These are phyloP conservation scores for Luperina nickerlii DNA, from an alignment of 2,888 invertebrate genomes.

Conservation along the genomic window DNA sequence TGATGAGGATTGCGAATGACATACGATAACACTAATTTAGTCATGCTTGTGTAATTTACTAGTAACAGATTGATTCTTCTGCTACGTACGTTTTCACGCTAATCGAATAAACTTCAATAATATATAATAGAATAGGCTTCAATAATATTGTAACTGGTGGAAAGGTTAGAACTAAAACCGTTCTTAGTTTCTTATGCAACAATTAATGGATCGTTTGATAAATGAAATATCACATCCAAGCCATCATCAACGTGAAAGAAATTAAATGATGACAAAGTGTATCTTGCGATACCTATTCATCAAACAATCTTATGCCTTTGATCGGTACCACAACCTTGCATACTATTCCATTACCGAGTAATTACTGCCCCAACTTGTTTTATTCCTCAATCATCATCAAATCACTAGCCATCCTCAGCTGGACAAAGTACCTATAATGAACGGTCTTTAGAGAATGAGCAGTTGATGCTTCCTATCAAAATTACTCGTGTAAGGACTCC, in stretches of 20 bases:
- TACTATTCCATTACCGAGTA: slow-evolving; percentile 2
- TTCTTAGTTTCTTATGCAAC: background rate
- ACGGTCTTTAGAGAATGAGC: slow-evolving; percentile 10
- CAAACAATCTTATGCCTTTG: slow-evolving; percentile 4
- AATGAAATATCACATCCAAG: slow-evolving; percentile 5
- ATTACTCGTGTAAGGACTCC: slow-evolving; percentile 34
- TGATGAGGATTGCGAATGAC: slow-evolving; percentile 17
- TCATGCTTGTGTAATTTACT: slow-evolving; percentile 7
- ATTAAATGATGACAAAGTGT: background rate
- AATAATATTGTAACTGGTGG: background rate
- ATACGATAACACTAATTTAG: slow-evolving; percentile 30
- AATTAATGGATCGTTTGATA: background rate
- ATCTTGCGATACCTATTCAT: slow-evolving; percentile 4
- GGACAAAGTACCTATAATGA: slow-evolving; percentile 31
- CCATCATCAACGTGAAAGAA: background rate
- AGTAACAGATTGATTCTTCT: slow-evolving; percentile 31
- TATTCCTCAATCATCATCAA: slow-evolving; percentile 21
- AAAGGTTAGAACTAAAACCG: background rate
- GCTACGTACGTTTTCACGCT: background rate
- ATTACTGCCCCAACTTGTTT: slow-evolving; percentile 28
- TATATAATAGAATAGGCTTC: too few relatives aligned
- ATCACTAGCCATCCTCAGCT: slow-evolving; percentile 28
- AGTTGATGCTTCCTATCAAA: slow-evolving; percentile 31
- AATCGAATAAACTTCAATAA: slow-evolving; percentile 31
- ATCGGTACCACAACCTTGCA: slow-evolving; percentile 19